These are phyloP conservation scores for Oedothorax gibbosus DNA, from an alignment of 1,140 invertebrate genomes.

Conservation along the genomic window DNA sequence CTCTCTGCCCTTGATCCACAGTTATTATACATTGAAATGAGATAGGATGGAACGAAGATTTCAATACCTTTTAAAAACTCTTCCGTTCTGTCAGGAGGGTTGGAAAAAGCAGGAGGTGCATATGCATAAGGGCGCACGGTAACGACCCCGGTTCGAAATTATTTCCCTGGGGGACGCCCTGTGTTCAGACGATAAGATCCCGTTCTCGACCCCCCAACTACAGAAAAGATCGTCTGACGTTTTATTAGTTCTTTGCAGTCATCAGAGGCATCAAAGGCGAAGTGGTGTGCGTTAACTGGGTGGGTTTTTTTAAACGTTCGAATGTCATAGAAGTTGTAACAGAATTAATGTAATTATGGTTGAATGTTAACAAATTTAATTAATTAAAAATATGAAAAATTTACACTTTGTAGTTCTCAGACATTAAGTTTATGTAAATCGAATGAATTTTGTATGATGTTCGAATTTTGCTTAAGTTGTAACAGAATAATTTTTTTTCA, in stretches of 20 bases:
- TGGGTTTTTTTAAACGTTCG: no score
- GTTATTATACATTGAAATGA: slow-evolving; percentile 47
- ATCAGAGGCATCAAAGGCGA: not conserved
- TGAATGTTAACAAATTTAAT: no score
- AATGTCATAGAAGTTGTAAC: no score
- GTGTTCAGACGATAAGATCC: slow-evolving; percentile 55
- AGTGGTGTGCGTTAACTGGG: not conserved
- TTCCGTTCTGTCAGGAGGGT: not conserved
- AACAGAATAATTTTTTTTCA: no score
- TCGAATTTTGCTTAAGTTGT: no score
- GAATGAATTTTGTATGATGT: no score
- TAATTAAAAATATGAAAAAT: no score
- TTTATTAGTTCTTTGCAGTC: slow-evolving; percentile 58
- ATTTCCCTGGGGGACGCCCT: slow-evolving; percentile 56
- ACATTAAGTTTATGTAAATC: no score
- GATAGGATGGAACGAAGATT: slow-evolving; percentile 46
- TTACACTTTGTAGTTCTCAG: no score
- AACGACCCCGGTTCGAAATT: slow-evolving; percentile 58
- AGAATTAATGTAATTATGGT: no score
- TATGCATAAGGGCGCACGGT: slow-evolving; percentile 19
- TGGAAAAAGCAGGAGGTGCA: not conserved
- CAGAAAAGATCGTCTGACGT: slow-evolving; percentile 48
- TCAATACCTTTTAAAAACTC: slow-evolving; percentile 48
- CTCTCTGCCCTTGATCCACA: no score
- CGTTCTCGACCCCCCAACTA: not conserved